Base-by-base conservation (phyloP, 2,113 vertebrate genomes). In the Protobothrops mucrosquamatus region DNA sequence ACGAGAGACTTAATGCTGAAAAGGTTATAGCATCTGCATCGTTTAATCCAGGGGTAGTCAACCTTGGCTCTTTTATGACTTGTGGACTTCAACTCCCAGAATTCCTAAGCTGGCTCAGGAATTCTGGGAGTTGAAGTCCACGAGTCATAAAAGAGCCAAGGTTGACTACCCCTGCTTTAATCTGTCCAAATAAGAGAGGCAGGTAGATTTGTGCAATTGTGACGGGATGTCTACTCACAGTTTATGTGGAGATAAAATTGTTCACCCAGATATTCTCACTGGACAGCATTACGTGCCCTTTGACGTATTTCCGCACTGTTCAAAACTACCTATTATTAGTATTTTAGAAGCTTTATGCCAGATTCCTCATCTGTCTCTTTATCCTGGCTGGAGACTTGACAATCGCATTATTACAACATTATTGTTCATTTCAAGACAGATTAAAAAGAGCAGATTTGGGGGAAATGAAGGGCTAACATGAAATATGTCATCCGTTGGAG, bases 321-420 rank as follows among this genome's bases (percentile, higher is more conserved):
- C 39, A 54, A 43, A 24, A 61, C 18, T 46, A 20, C 4, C 29
- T 74, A 20, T 54, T 61, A 51, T 91, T 91, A 29, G 54, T 91
- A 86, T 91, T 91, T 86, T 59, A 59, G 46, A 56, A 48, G 91
- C 54, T 91, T 51, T 91, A 8, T 61, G 43, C 59, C 81, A 51
- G 39, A n/a, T 46, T 91, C 90, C 8, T 85, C 91, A 91, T 87
- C 86, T 59, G 55, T 91, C 91, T 91, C 86, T 56, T 86, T 87
- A 91, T 91, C 81, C 56, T 91, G 74, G 56, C 29, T 26, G 26
- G 55, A 91, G 24, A 85, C 10, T 91, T 87, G 85, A 87, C 54
- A 91, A 91, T 91, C 55, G n/a, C 55, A 59, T 91, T 91, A 91
- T 91, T 91, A 85, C 48, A 29, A 87, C 55, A 91, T 91, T 91